These are phyloP conservation scores for Protonemura montana DNA, from an alignment of 2,888 invertebrate species.

Conservation along the genomic window DNA sequence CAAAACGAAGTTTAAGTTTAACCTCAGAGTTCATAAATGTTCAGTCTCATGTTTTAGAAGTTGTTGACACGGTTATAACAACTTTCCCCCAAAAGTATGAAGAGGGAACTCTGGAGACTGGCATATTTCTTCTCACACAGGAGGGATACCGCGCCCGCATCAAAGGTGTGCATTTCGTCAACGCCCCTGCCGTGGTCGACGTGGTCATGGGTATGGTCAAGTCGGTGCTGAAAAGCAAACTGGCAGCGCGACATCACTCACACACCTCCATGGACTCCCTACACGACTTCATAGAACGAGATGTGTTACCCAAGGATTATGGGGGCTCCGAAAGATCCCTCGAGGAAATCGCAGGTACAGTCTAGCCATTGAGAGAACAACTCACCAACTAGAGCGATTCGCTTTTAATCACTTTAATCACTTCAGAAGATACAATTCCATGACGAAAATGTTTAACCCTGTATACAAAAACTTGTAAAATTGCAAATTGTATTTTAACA, in stretches of 20 bases:
- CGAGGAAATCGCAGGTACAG: conserved; percentile 53
- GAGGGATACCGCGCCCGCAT: conserved; percentile 55
- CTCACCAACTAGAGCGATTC: too few relatives aligned
- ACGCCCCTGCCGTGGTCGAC: conserved; percentile 54
- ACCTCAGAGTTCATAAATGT: too few relatives aligned
- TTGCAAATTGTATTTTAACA: too few relatives aligned
- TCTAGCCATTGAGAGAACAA: not conserved
- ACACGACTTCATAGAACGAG: conserved; percentile 57
- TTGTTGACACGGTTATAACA: too few relatives aligned
- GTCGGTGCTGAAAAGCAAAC: conserved; percentile 54
- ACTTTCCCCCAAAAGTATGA: too few relatives aligned
- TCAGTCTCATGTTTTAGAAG: too few relatives aligned
- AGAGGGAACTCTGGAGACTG: too few relatives aligned
- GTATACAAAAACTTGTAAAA: too few relatives aligned
- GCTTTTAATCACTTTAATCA: too few relatives aligned
- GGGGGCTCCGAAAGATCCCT: conserved; percentile 57
- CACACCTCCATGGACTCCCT: conserved; percentile 54
- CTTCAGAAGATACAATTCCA: too few relatives aligned
- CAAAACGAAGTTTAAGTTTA: too few relatives aligned
- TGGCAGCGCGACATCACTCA: conserved; percentile 46
- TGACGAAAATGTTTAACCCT: too few relatives aligned
- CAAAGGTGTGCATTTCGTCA: conserved; percentile 55
- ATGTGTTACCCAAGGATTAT: conserved; percentile 59
- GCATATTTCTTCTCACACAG: conserved; percentile 50
- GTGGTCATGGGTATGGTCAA: conserved; percentile 48